phyloP scores from a whole-genome alignment of 2,888 invertebrate species.

The Petrophora chlorosata region DNA sequence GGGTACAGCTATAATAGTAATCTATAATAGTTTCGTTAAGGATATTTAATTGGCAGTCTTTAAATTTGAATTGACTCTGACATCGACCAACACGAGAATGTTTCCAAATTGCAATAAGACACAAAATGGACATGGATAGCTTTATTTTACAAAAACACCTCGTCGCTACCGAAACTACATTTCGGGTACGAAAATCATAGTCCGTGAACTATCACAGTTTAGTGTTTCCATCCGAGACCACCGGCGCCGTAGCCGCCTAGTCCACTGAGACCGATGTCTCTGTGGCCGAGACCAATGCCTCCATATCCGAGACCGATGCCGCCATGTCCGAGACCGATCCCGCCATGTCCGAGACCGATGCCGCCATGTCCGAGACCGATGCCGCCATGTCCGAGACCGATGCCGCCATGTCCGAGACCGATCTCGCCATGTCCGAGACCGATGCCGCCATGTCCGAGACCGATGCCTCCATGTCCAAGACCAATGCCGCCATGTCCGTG shows the following conservation, averaged over 20 bases:
- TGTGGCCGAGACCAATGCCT: constrained; percentile 14
- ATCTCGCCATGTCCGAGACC: constrained; percentile 32
- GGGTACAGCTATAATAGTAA: no score
- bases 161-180: constrained; percentile 36
- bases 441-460: constrained; percentile 2
- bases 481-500: no score
- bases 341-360: constrained; percentile 14
- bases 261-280: no score
- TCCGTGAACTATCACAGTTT: constrained; percentile 29
- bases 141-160: constrained; percentile 33
- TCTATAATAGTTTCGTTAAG: no score
- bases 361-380: constrained; percentile 28
- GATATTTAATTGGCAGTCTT: background rate
- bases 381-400: constrained; percentile 19
- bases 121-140: constrained; percentile 2
- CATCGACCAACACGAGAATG: background rate
- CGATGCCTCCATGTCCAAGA: constrained; percentile 24
- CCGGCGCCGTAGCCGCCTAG: background rate
- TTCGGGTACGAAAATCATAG: constrained; percentile 27
- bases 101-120: background rate
- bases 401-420: background rate
- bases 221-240: constrained; percentile 43
- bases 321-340: constrained; percentile 25
- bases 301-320: no score
- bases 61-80: no score